phyloP scores from a whole-genome alignment of 2,113 vertebrate species.

The Callorhinus ursinus region DNA sequence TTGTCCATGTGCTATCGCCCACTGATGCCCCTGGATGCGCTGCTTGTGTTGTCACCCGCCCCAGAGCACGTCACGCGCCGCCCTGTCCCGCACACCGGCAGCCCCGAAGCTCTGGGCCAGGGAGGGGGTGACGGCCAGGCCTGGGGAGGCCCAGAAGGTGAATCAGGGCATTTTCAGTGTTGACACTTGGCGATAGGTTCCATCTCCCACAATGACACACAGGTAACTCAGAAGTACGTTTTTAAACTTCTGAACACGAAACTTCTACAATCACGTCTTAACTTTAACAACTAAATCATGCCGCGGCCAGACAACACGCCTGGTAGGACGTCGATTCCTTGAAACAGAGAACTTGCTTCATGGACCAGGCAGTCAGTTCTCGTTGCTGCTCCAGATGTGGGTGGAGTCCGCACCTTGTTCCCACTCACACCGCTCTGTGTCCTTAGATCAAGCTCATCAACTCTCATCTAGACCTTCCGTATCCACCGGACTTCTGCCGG shows the following conservation, averaged over 20 bases:
- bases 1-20: accelerated
- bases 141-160: neutral
- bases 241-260: neutral
- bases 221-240: neutral
- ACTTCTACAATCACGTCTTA: neutral
- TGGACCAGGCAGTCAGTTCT: neutral
- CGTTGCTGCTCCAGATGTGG: neutral
- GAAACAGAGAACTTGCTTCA: neutral
- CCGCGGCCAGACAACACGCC: neutral
- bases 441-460: neutral
- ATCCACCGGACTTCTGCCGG: too few species aligned
- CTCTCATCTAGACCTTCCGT: accelerated
- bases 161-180: too few species aligned
- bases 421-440: accelerated
- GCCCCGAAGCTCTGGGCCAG: too few species aligned
- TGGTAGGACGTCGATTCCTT: accelerated
- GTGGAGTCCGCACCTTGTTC: neutral
- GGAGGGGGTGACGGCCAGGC: neutral
- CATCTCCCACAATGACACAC: neutral
- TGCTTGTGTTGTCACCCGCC: neutral
- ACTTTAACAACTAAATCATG: neutral
- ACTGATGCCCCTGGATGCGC: neutral
- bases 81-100: neutral
- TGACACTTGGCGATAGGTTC: neutral
- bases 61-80: accelerated